Evolutionary conservation across 1,140 invertebrate species (phyloP).

Genomic region (Ips nitidus): DNA sequence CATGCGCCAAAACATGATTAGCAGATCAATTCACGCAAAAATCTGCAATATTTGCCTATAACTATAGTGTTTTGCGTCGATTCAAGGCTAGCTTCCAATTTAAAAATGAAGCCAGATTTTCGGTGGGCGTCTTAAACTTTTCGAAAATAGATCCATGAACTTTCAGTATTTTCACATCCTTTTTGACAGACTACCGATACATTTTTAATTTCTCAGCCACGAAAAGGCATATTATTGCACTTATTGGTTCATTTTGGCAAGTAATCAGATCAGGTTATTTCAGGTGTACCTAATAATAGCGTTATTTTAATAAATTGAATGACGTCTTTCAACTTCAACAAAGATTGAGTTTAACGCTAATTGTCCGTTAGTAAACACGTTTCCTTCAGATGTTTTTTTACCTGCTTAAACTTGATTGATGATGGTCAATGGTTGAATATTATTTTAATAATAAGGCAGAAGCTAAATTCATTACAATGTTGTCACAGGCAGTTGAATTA

Average conservation of each 20-base stretch:
- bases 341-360: not conserved
- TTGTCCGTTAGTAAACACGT: no score
- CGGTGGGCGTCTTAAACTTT: slow-evolving; percentile 12
- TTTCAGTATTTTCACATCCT: slow-evolving; percentile 4
- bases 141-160: slow-evolving; percentile 13
- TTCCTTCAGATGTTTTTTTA: no score
- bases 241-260: slow-evolving; percentile 19
- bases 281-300: slow-evolving; percentile 23
- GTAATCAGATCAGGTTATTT: slow-evolving; percentile 19
- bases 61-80: not conserved
- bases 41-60: slow-evolving; percentile 7
- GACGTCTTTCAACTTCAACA: slow-evolving; percentile 4
- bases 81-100: slow-evolving; percentile 11
- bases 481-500: no score
- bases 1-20: no score
- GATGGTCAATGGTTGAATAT: no score
- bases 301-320: slow-evolving; percentile 23
- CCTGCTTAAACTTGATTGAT: no score
- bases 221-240: slow-evolving; percentile 12
- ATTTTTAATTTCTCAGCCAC: not conserved
- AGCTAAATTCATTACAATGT: no score
- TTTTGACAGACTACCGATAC: not conserved
- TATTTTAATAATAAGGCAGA: no score
- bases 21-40: not conserved
- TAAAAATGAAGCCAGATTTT: slow-evolving; percentile 9